Conservation (phyloP, 2,113 vertebrate species). For the Prunella fulvescens region DNA sequence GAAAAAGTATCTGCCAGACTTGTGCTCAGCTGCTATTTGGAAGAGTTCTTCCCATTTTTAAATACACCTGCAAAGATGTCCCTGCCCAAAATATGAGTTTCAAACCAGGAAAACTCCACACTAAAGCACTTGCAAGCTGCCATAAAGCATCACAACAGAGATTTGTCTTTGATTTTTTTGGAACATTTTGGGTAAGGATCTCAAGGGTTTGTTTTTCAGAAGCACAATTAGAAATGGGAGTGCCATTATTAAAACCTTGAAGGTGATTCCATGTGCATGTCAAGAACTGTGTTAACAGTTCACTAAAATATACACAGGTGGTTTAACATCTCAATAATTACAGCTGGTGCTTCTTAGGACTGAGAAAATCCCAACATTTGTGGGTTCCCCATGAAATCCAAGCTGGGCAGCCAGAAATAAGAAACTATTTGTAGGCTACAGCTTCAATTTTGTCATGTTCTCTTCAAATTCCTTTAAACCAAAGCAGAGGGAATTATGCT, state of each 20-base stretch:
- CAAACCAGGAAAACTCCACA: not conserved
- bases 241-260: not conserved
- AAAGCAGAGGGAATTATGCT: not conserved
- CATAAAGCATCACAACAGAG: not conserved
- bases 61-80: not conserved
- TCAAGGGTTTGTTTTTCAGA: not conserved
- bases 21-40: not conserved
- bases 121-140: not conserved
- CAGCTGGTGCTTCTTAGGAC: not conserved
- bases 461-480: not conserved
- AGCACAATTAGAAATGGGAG: not conserved
- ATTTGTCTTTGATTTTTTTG: not conserved
- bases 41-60: not conserved
- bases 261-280: not conserved
- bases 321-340: not conserved
- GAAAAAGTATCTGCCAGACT: not conserved
- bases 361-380: not conserved
- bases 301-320: not conserved
- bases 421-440: not conserved
- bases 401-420: not conserved
- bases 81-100: not conserved
- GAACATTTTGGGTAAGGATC: not conserved
- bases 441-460: not conserved
- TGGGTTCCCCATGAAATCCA: not conserved
- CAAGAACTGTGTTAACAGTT: not conserved